Evolutionary conservation across 2,888 invertebrate species (phyloP), one percentile per base, ranked within the genome.

Genomic region (Ormyrus labotus): DNA sequence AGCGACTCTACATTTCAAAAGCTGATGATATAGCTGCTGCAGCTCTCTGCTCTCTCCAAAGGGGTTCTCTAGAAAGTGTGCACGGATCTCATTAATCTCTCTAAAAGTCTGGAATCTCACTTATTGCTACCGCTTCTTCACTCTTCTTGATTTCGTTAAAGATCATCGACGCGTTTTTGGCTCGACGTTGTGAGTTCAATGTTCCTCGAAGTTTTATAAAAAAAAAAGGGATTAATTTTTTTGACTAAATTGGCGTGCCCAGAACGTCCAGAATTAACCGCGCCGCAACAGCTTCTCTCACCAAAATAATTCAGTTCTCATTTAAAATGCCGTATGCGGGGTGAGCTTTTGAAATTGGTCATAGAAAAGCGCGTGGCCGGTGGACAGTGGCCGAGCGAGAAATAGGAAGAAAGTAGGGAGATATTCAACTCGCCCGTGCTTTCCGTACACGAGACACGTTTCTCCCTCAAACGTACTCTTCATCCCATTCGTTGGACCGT

Each of bases 401-500:
- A 7, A 13, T 8, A 19, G 10, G 63, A 6, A 60, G 11, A 6
- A 7, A 13, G 11, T 7, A 6, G 63, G 6, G 47, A 11, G 63
- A 63, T 19, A 69, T 76, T 34, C 34, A 34, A 34, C 50, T 74
- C 58, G 53, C 5, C 51, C n/a, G 13, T 7, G 34, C 55, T n/a
- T 75, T 78, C 63, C 63, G 74, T 71, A 81, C 47, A n/a, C 81
- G 63, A 48, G 71, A 74, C 78, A 81, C 81, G 81, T 78, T 67
- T 65, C 70, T 74, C 78, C 71, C 71, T 81, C 71, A 71, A 75
- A 71, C 78, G 75, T 63, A 11, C 48, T n/a, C 60, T 19, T 7
- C 51, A n/a, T 34, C 60, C 48, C 9, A 34, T 71, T 51, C 55
- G 4, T 2, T 6, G 34, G 34, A 8, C 53, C 45, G 48, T 51